Conservation (phyloP, 2,888 invertebrate genomes). For the Tipula vernalis region DNA sequence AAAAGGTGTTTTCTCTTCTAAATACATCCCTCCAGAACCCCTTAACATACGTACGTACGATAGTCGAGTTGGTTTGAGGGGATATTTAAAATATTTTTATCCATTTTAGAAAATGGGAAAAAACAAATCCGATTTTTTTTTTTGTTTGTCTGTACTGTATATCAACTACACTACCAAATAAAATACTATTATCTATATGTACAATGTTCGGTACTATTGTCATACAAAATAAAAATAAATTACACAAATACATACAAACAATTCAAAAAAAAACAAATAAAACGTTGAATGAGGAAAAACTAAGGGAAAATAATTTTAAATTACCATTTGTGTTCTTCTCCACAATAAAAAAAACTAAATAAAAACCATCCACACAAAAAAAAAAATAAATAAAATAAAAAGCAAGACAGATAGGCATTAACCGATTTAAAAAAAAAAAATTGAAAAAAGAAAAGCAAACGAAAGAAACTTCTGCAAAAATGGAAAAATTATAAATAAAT, state of each 20-base stretch:
- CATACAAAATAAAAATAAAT: background rate
- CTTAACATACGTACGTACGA: background rate
- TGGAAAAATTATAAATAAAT: background rate
- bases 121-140: background rate
- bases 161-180: background rate
- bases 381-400: background rate
- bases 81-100: background rate
- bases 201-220: background rate
- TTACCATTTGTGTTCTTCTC: background rate
- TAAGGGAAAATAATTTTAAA: background rate
- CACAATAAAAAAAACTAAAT: background rate
- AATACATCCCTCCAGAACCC: background rate
- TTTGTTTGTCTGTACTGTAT: background rate
- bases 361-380: background rate
- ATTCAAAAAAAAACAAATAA: background rate
- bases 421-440: background rate
- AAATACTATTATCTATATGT: background rate
- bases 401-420: background rate
- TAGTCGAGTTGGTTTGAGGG: background rate
- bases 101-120: background rate
- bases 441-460: background rate
- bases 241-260: background rate
- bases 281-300: background rate
- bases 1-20: background rate
- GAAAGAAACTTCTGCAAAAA: background rate